Evolutionary conservation across 2,797 vertebrate species (phyloP), one percentile per base, ranked within the genome.

Genomic region (Sorex maritimensis): DNA sequence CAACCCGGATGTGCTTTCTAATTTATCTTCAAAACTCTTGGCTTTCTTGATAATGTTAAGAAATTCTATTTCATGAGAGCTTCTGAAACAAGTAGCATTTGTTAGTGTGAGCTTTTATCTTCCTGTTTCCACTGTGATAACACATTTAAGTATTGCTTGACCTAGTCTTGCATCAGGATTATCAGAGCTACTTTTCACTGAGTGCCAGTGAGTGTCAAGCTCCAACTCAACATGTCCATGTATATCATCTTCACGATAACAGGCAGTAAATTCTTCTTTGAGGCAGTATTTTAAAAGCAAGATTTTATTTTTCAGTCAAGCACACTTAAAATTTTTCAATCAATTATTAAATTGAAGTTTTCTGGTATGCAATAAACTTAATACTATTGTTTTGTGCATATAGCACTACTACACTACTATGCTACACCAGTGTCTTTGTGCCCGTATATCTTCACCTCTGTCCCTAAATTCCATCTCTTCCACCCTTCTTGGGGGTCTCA

Each of bases 11-110:
- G 69, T 84, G 73, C 4, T 92, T 95, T 87, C 67, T 85, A 77
- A 46, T 74, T 93, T 88, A 44, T n/a, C 68, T 86, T 88, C 52
- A 81, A 92, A 44, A 61, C 26, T 38, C 12, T 8, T 52, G 74
- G 17, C 28, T 82, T 44, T 12, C 85, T 67, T 58, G 81, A 75
- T 2, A 34, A 30, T 69, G 9, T 79, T 87, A 26, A 41, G 93
- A 82, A 81, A 52, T 89, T 87, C 52, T 72, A 17, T 82, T 44
- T 49, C 26, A 55, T 26, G 28, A 81, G 30, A 28, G 73, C 38
- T 79, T 74, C 72, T 14, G 71, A 83, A n/a, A 71, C 24, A 68
- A 81, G 55, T 4, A 8, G n/a, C 19, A 0, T 73, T 63, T 61
- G 58, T 61, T 61, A 21, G 58, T 78, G 73, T 55, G 26, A 38